Evolutionary conservation across 2,113 vertebrate species (phyloP).

Genomic region (Ctenomys sociabilis): DNA sequence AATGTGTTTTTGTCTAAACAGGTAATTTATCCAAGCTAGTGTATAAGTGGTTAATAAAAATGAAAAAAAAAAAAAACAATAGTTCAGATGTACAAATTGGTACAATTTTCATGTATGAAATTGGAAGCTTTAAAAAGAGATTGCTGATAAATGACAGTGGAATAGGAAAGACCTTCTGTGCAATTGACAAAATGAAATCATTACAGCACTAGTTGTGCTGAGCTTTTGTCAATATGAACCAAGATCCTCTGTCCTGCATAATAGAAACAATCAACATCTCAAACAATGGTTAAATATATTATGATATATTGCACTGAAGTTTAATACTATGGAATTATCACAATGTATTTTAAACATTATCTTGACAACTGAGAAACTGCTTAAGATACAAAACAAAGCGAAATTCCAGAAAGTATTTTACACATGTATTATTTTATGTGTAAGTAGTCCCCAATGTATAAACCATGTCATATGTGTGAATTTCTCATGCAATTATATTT

Average conservation of each 20-base stretch:
- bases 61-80: neutral
- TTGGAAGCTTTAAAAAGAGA: neutral
- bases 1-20: neutral
- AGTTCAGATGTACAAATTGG: neutral
- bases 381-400: neutral
- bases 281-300: neutral
- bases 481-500: neutral
- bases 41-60: neutral
- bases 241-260: neutral
- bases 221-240: neutral
- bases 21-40: constrained; percentile 14
- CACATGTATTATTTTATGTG: neutral
- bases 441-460: neutral
- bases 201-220: neutral
- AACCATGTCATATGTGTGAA: neutral
- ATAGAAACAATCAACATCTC: neutral
- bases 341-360: neutral
- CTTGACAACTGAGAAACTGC: neutral
- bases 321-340: neutral
- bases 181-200: neutral
- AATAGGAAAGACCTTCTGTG: neutral
- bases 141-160: neutral
- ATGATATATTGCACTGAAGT: neutral
- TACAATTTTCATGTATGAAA: neutral
- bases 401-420: neutral